Percentiles rank a stretch among this genome's conserved stretches.
Evolutionary conservation across 2,797 vertebrate species (phyloP).

Genomic region (Pristis pectinata): DNA sequence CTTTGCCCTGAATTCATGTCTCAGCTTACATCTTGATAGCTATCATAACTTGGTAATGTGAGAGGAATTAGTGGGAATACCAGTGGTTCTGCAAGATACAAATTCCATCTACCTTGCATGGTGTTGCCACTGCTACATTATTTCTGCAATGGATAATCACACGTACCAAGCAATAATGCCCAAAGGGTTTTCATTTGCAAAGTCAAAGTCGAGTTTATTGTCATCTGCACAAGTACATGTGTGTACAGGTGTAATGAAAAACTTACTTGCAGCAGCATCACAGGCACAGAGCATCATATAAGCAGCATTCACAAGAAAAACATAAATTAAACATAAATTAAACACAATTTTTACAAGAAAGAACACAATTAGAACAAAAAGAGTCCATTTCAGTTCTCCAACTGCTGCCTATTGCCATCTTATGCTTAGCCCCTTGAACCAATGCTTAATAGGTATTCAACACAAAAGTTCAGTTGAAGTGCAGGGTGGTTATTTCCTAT

Average conservation of each 20-base stretch:
- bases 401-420: not conserved
- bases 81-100: not conserved
- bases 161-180: not conserved
- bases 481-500: not conserved
- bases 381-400: not conserved
- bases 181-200: not conserved
- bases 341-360: no score
- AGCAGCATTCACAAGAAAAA: no score
- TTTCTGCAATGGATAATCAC: not conserved
- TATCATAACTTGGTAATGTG: not conserved
- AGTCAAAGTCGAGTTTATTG: no score
- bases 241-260: no score
- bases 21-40: not conserved
- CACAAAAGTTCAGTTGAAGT: not conserved
- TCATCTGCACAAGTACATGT: no score
- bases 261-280: no score
- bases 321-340: no score
- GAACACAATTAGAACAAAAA: no score
- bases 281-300: no score
- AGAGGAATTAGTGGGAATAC: not conserved
- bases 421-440: not conserved
- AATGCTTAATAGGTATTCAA: not conserved
- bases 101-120: not conserved
- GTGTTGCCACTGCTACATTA: not conserved
- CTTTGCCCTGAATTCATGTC: not conserved